phyloP scores from a whole-genome alignment of 2,888 invertebrate species.

The Oligia fasciuncula region DNA sequence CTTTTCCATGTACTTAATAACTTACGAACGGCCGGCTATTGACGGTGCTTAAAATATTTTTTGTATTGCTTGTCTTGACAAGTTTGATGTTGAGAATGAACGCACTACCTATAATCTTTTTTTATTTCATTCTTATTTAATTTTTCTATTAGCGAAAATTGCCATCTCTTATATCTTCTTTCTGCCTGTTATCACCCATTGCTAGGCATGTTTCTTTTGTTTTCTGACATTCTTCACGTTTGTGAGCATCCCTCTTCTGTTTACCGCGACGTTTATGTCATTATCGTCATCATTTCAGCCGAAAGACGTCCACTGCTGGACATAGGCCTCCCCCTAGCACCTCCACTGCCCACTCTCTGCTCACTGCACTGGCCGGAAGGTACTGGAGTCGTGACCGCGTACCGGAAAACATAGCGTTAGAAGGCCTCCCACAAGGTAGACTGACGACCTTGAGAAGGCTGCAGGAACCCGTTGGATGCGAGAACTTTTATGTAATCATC shows the following conservation, averaged over 20 bases:
- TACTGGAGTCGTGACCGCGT: too few species aligned
- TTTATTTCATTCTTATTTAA: background rate
- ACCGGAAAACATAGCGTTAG: too few species aligned
- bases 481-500: background rate
- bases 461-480: too few species aligned
- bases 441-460: too few species aligned
- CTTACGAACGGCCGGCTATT: background rate
- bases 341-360: too few species aligned
- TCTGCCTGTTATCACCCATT: too few species aligned
- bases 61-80: too few species aligned
- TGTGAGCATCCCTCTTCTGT: background rate
- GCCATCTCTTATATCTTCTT: background rate
- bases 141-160: background rate
- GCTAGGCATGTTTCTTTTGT: background rate
- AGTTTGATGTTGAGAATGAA: background rate
- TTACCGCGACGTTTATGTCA: background rate
- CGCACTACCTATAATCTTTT: background rate
- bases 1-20: background rate
- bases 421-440: too few species aligned
- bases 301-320: too few species aligned
- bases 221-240: background rate
- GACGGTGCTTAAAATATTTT: background rate
- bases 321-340: too few species aligned
- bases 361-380: too few species aligned
- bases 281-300: background rate